Evolutionary conservation across 2,888 invertebrate species (phyloP).

Genomic region (Amphipyra berbera): DNA sequence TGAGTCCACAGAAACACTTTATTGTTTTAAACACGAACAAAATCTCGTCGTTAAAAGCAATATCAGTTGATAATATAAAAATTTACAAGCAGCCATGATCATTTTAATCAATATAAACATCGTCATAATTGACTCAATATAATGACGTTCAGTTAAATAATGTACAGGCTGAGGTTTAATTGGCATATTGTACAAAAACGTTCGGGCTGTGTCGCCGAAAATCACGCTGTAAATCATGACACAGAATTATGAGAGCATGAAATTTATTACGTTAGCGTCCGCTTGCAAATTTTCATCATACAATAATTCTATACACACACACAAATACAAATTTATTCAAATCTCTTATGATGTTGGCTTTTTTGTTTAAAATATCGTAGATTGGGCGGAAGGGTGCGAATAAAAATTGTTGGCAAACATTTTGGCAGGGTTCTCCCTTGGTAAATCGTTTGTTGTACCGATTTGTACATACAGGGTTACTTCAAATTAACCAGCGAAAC

Average conservation of each 20-base stretch:
- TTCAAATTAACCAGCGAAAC: no score
- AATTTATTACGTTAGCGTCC: slow-evolving; percentile 84
- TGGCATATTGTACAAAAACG: slow-evolving; percentile 76
- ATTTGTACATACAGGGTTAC: no score
- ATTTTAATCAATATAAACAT: slow-evolving; percentile 49
- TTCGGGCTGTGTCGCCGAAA: slow-evolving; percentile 71
- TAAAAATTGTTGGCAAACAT: slow-evolving; percentile 30
- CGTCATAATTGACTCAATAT: slow-evolving; percentile 49
- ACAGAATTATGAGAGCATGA: slow-evolving; percentile 83
- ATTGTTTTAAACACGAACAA: slow-evolving; percentile 3
- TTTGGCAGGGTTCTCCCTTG: slow-evolving; percentile 6
- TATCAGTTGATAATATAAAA: slow-evolving; percentile 10
- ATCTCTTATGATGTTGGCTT: slow-evolving; percentile 55
- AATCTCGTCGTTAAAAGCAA: slow-evolving; percentile 26
- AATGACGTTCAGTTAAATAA: slow-evolving; percentile 61
- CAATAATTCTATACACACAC: slow-evolving; percentile 77
- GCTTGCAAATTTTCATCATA: slow-evolving; percentile 84
- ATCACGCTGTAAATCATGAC: slow-evolving; percentile 82
- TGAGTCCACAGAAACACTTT: neutral
- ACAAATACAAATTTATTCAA: slow-evolving; percentile 73
- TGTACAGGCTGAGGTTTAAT: slow-evolving; percentile 67
- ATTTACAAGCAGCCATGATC: slow-evolving; percentile 31
- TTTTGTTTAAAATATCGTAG: slow-evolving; percentile 48
- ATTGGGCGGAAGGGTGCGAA: slow-evolving; percentile 37
- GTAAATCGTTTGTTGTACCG: no score